These are phyloP conservation scores for Drosophila rhopaloa DNA, from an alignment of 1,140 invertebrate species.

Conservation along the genomic window DNA sequence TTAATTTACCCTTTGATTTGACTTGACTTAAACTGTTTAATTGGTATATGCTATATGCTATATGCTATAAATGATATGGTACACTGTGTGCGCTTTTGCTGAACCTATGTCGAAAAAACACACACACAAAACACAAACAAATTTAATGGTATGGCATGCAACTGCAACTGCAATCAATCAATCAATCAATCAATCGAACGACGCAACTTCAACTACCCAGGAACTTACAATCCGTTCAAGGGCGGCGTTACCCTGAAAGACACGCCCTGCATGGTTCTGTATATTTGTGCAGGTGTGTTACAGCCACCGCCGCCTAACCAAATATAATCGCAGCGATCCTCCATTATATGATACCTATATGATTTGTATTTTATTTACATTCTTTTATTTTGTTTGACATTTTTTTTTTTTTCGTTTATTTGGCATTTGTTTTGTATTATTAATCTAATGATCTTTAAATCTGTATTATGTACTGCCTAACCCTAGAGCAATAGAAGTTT, in stretches of 20 bases:
- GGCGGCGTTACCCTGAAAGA: conserved; percentile 65
- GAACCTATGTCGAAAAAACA: conserved; percentile 10
- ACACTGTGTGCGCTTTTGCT: conserved; percentile 35
- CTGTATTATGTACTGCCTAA: conserved; percentile 55
- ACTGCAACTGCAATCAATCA: conserved; percentile 33
- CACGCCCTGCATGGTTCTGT: conserved; percentile 79
- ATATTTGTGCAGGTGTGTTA: conserved; percentile 84
- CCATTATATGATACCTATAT: conserved; percentile 18
- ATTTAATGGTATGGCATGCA: conserved; percentile 41
- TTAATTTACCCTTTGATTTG: conserved; percentile 37
- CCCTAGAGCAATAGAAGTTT: conserved; percentile 42
- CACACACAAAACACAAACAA: conserved; percentile 53
- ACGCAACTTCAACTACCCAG: conserved; percentile 41
- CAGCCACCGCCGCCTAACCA: conserved; percentile 47
- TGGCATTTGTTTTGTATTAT: conserved; percentile 43
- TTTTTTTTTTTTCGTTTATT: conserved; percentile 31
- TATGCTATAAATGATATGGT: conserved; percentile 31
- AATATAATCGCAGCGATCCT: conserved; percentile 32
- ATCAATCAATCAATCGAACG: conserved; percentile 41
- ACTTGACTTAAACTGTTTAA: conserved; percentile 29
- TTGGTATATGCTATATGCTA: conserved; percentile 35
- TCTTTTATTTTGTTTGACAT: conserved; percentile 18
- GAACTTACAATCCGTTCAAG: conserved; percentile 39
- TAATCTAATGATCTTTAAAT: conserved; percentile 39
- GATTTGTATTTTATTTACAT: conserved; percentile 30